phyloP scores from a whole-genome alignment of 2,113 vertebrate species.

The Chaetodon trifascialis region DNA sequence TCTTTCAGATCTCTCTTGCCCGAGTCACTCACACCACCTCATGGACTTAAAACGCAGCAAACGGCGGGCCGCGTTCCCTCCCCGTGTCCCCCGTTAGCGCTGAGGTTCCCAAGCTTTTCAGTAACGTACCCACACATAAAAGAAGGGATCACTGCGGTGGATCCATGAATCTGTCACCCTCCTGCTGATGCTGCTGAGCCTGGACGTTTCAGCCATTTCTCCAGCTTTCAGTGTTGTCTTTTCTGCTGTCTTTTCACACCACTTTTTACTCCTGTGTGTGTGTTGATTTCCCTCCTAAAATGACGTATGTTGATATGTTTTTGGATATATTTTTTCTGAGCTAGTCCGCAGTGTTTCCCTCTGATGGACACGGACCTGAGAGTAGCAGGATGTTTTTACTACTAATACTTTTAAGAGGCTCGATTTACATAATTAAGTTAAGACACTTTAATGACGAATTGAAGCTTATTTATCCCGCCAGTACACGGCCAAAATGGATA shows the following conservation, averaged over 20 bases:
- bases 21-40: conserved; percentile 30
- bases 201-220: neutral
- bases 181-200: no score
- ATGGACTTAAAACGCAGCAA: conserved; percentile 21
- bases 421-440: neutral
- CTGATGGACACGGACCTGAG: neutral
- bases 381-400: neutral
- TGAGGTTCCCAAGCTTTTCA: no score
- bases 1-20: neutral
- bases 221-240: neutral
- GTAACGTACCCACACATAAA: neutral
- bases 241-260: no score
- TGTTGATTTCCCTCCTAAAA: neutral
- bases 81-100: neutral
- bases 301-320: neutral
- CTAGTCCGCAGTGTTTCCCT: no score
- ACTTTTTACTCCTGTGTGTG: no score
- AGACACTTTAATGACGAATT: neutral
- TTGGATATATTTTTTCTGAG: neutral
- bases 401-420: neutral
- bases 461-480: neutral
- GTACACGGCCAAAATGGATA: neutral
- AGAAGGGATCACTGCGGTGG: no score
- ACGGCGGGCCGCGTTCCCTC: neutral
- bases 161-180: neutral